Evolutionary conservation across 1,140 invertebrate species (phyloP).

Genomic region (Brachionus rubens): DNA sequence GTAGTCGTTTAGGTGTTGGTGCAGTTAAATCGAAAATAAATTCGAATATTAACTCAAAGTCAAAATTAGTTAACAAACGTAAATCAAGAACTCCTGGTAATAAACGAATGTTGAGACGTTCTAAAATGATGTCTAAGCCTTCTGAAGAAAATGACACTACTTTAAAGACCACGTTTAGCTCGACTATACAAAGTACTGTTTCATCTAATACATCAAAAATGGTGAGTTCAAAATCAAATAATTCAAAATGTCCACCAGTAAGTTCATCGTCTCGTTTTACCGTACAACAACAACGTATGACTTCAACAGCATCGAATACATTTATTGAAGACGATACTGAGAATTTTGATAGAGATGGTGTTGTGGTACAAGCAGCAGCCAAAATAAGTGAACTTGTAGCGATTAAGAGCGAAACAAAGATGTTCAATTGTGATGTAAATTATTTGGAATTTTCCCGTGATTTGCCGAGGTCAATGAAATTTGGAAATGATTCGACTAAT

Average conservation of each 20-base stretch:
- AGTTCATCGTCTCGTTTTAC: constrained; percentile 1
- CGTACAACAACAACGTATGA: background rate
- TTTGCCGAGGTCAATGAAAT: background rate
- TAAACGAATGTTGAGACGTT: background rate
- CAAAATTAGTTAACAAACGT: constrained; percentile 12
- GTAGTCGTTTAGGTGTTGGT: background rate
- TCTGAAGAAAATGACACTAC: background rate
- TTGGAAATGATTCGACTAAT: constrained; percentile 38
- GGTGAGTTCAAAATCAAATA: background rate
- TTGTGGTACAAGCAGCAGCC: background rate
- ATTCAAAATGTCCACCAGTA: background rate
- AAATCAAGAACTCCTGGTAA: constrained; percentile 41
- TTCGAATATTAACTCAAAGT: background rate
- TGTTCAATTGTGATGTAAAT: constrained; percentile 26
- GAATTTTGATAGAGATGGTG: background rate
- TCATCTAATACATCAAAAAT: constrained; percentile 4
- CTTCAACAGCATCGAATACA: constrained; percentile 37
- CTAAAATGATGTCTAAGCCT: background rate
- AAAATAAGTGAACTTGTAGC: background rate
- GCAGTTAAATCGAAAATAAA: background rate
- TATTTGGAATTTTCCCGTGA: constrained; percentile 33
- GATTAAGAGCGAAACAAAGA: background rate
- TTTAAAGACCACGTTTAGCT: constrained; percentile 15
- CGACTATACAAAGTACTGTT: background rate
- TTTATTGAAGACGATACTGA: constrained; percentile 17